These are phyloP conservation scores for Lamprotornis superbus DNA, from an alignment of 2,113 vertebrate genomes.

Conservation along the genomic window DNA sequence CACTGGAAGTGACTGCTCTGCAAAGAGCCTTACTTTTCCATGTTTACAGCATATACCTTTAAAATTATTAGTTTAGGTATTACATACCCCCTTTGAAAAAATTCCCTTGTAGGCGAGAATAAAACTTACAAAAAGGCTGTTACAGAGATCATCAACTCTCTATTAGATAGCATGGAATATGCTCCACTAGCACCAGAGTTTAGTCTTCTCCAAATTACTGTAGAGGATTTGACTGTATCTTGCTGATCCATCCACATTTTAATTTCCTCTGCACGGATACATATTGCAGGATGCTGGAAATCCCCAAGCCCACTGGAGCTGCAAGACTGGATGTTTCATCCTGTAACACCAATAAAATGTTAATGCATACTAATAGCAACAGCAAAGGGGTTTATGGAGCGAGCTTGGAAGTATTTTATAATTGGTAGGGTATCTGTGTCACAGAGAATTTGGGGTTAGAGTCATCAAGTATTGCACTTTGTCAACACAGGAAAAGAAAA, in stretches of 20 bases:
- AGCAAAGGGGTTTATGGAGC: constrained; percentile 58
- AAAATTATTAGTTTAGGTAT: constrained; percentile 21
- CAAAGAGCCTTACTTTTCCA: background rate
- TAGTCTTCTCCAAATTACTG: constrained; percentile 64
- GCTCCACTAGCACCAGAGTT: constrained; percentile 49
- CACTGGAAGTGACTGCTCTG: background rate
- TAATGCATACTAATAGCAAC: constrained; percentile 63
- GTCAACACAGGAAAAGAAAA: background rate
- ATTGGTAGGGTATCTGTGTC: constrained; percentile 37
- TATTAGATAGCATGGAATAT: constrained; percentile 48
- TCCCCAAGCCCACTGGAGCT: constrained; percentile 69
- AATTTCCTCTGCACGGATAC: constrained; percentile 67
- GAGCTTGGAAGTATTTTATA: constrained; percentile 37
- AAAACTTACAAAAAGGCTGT: constrained; percentile 62
- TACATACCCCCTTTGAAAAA: constrained; percentile 18
- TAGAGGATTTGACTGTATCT: constrained; percentile 66
- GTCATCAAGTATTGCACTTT: background rate
- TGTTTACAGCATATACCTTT: background rate
- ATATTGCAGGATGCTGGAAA: constrained; percentile 68
- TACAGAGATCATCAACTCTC: constrained; percentile 60
- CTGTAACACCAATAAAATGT: constrained; percentile 63
- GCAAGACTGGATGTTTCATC: constrained; percentile 61
- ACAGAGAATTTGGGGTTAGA: constrained; percentile 48
- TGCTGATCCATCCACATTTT: constrained; percentile 71
- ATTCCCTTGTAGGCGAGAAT: constrained; percentile 47